A percentile compares a stretch with the other conserved stretches of the same genome.
phyloP scores from a whole-genome alignment of 2,888 invertebrate species.

The Drosophila hawaiiensis region DNA sequence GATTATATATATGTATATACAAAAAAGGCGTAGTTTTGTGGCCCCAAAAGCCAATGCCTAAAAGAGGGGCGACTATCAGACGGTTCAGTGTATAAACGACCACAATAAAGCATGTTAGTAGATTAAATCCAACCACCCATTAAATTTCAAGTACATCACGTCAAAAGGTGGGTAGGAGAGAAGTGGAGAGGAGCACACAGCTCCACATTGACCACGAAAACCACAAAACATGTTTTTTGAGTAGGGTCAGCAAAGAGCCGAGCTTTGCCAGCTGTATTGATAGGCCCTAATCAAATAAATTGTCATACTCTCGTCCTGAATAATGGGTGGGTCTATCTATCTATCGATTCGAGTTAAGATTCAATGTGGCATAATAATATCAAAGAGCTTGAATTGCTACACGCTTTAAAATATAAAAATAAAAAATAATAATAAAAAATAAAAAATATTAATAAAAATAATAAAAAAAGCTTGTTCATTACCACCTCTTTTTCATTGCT shows the following conservation, averaged over 20 bases:
- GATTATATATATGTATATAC: neutral
- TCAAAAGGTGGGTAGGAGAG: neutral
- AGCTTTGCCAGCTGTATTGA: constrained; percentile 32
- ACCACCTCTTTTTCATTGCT: neutral
- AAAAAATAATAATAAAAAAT: neutral
- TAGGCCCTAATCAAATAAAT: constrained; percentile 61
- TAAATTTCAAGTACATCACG: constrained; percentile 51
- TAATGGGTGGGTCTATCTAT: neutral
- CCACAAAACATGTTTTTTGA: constrained; percentile 58
- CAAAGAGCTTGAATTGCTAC: neutral
- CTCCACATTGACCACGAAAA: constrained; percentile 42
- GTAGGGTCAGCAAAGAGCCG: constrained; percentile 10
- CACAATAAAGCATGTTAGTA: constrained; percentile 70
- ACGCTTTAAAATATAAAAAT: neutral
- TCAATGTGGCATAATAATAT: constrained; percentile 7
- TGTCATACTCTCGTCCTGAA: constrained; percentile 42
- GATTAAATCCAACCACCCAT: constrained; percentile 71
- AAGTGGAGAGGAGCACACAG: neutral
- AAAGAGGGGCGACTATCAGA: neutral
- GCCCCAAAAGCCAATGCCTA: neutral
- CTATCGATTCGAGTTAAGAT: constrained; percentile 11
- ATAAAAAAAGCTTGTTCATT: neutral
- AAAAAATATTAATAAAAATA: neutral
- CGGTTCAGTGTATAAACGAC: constrained; percentile 28
- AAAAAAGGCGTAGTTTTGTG: neutral